Base-by-base conservation (phyloP, 2,797 vertebrate species). In the Betta splendens region DNA sequence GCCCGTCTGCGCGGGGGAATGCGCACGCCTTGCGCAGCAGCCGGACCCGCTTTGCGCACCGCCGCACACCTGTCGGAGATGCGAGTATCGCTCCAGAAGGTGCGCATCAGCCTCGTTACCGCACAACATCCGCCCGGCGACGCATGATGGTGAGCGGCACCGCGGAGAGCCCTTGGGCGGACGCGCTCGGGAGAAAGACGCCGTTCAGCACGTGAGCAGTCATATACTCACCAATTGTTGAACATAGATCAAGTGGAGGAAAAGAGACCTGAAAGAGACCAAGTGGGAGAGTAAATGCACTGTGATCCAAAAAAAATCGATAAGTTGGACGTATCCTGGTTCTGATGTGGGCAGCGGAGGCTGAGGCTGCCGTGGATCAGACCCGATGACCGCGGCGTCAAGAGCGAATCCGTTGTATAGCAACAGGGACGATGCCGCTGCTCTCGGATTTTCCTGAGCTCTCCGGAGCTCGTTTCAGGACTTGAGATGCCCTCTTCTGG, bases 401-500 rank as follows among this genome's bases (percentile, higher is more conserved):
- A 80, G 82, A 86, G 75, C 59, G 77, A 72, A 83, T 76, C 78
- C 77, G 76, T 66, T 76, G 80, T 83, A 62, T 68, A 82, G 84
- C 85, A 87, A 87, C 87, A 87, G 84, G 82, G 77, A 77, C 39
- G 79, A 72, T n/a, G n/a, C n/a, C 78, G 81, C 38, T 66, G 73
- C 55, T 65, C 81, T 45, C 44, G 61, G 59, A 73, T 53, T 67
- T 51, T 16, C 64, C 39, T 11, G 65, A 68, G 75, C 59, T 52
- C 40, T 9, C 20, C 32, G 69, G 0, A 2, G 65, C 69, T 69
- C 21, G 66, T 81, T 81, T 55, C 16, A 74, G 75, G 79, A 64
- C 53, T 23, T 48, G 48, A 80, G 84, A 79, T 83, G 92, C 90
- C 91, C 88, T 80, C 92, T 93, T 45, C 89, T 90, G 91, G 91